Evolutionary conservation across 2,888 invertebrate genomes (phyloP).

Genomic region (Andrena marginata): DNA sequence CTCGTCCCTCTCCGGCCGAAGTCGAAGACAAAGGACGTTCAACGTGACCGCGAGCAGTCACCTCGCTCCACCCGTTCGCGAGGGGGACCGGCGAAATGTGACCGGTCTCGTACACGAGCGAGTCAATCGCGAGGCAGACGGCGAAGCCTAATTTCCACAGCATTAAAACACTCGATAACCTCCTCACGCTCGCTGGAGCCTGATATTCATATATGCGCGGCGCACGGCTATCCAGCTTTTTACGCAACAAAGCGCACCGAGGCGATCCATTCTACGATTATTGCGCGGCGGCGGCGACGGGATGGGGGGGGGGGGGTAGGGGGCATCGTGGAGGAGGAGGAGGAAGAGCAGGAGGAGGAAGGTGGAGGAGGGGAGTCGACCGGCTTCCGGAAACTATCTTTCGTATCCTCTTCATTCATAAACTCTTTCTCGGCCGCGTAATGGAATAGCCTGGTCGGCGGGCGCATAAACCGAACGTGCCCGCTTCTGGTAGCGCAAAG

Average conservation of each 20-base stretch:
- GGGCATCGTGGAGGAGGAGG: not conserved
- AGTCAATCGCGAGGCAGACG: not conserved
- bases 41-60: not conserved
- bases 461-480: conserved; percentile 50
- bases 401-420: conserved; percentile 71
- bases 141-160: conserved; percentile 46
- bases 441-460: conserved; percentile 54
- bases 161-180: conserved; percentile 51
- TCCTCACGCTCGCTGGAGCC: conserved; percentile 58
- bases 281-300: conserved; percentile 44
- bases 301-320: not conserved
- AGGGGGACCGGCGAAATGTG: not conserved
- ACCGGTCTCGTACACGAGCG: not conserved
- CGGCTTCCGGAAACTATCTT: conserved; percentile 64
- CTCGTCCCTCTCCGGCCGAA: not conserved
- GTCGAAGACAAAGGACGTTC: conserved; percentile 7
- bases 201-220: conserved; percentile 57
- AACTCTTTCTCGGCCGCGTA: conserved; percentile 64
- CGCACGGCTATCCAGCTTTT: conserved; percentile 57
- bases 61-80: not conserved
- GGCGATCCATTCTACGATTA: conserved; percentile 68
- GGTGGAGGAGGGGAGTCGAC: conserved; percentile 1
- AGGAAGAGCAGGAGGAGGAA: not conserved
- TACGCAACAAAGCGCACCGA: conserved; percentile 55
- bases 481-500: conserved; percentile 39